These are phyloP conservation scores for Turnix velox DNA, from an alignment of 2,113 vertebrate genomes.

Conservation along the genomic window DNA sequence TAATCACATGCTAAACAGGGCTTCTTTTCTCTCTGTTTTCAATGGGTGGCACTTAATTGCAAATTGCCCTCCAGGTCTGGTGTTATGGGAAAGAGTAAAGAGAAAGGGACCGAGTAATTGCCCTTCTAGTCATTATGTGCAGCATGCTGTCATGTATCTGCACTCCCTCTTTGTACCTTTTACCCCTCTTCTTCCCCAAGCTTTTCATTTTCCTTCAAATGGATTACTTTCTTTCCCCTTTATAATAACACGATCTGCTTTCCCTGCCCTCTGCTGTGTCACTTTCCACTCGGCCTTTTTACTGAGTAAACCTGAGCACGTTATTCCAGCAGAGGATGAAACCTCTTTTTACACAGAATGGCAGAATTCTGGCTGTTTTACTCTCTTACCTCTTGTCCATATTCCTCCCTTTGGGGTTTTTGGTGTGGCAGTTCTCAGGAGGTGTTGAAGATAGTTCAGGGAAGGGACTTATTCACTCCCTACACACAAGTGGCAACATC, in stretches of 20 bases:
- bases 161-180: constrained; percentile 8
- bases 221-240: constrained; percentile 3
- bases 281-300: constrained; percentile 29
- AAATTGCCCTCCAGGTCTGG: constrained; percentile 20
- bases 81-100: constrained; percentile 12
- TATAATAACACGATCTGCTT: constrained; percentile 10
- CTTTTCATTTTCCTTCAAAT: constrained; percentile 41
- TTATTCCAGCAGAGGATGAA: constrained; percentile 16
- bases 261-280: background rate
- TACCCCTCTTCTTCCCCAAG: background rate
- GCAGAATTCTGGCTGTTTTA: background rate
- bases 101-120: constrained; percentile 39
- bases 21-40: constrained; percentile 40
- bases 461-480: background rate
- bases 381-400: background rate
- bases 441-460: background rate
- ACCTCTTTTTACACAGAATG: background rate
- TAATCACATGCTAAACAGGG: constrained; percentile 39
- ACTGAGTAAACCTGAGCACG: background rate
- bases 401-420: background rate
- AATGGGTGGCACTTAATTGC: constrained; percentile 44
- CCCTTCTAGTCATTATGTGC: constrained; percentile 22
- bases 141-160: background rate
- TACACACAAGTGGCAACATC: background rate
- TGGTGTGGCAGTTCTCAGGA: background rate